Conservation (phyloP, 2,113 vertebrate species). For the Ahaetulla prasina region DNA sequence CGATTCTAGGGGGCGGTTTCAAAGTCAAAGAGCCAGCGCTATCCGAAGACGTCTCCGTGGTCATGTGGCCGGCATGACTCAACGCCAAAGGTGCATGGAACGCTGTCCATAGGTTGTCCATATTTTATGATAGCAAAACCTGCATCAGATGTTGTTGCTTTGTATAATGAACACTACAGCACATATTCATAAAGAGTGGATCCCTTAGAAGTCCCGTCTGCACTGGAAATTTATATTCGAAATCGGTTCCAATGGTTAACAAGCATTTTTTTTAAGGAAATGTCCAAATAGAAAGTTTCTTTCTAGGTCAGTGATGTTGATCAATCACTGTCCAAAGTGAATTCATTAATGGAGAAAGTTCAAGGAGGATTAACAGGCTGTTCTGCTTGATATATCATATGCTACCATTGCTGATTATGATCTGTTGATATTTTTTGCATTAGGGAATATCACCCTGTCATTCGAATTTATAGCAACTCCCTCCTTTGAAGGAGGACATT, state of each 20-base stretch:
- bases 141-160: not conserved
- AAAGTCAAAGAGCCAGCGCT: too few species aligned
- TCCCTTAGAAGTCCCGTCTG: not conserved
- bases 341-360: conserved; percentile 36
- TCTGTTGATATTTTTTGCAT: conserved; percentile 58
- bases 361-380: conserved; percentile 45
- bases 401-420: not conserved
- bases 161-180: not conserved
- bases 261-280: not conserved
- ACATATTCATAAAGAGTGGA: not conserved
- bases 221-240: too few species aligned
- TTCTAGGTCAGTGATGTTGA: not conserved
- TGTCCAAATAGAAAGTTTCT: not conserved
- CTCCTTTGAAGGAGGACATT: conserved; percentile 53
- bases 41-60: too few species aligned
- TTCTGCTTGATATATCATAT: conserved; percentile 35
- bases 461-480: conserved; percentile 48
- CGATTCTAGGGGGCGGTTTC: too few species aligned
- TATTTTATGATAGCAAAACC: not conserved
- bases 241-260: not conserved
- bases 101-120: too few species aligned
- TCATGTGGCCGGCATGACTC: too few species aligned
- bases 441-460: conserved; percentile 49
- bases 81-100: too few species aligned
- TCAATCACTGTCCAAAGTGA: not conserved